Base-by-base conservation (phyloP, 1,140 invertebrate species). In the Tachypleus tridentatus region DNA sequence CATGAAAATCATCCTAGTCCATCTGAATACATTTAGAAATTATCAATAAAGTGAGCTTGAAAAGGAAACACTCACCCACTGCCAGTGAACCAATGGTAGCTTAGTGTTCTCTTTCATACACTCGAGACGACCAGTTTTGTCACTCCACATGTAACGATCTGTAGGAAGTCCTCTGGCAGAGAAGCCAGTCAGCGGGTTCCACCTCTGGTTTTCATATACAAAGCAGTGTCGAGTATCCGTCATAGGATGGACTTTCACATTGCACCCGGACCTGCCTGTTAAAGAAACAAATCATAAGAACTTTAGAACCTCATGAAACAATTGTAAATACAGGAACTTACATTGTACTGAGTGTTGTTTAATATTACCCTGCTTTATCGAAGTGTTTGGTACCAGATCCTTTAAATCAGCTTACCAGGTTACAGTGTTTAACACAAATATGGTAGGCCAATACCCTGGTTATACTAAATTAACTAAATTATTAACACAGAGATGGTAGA, bases 151-250 rank as follows among this genome's bases (percentile, higher is more conserved):
- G 10, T 73, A 70, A 29, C 90, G 79, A 78, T 95, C 91, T 2
- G 91, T 93, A 49, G 91, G 91, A 60, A 94, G 77, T 49, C 89
- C 86, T 73, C 87, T 85, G 6, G 85, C 82, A 3, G 88, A 89
- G 73, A 92, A 95, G n/a, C 92, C 91, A 66, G 87, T 87, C 2
- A 94, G 79, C 6, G 86, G 89, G 82, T 93, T 94, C 92, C 92
- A 96, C 60, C 91, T 81, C 77, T 96, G 91, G 75, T 95, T 94
- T 79, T 96, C 92, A 76, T 94, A 96, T 4, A 93, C 86, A 73
- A 86, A 87, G 75, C 89, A 89, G 72, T 84, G 86, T 74, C 89
- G 87, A 5, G 85, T 86, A 75, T 93, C 90, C 11, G 83, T 82
- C 86, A 92, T 90, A 4, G 84, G 72, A 76, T 89, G 82, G 51